These are phyloP conservation scores for Leuctra nigra DNA, from an alignment of 2,888 invertebrate genomes.

Conservation along the genomic window DNA sequence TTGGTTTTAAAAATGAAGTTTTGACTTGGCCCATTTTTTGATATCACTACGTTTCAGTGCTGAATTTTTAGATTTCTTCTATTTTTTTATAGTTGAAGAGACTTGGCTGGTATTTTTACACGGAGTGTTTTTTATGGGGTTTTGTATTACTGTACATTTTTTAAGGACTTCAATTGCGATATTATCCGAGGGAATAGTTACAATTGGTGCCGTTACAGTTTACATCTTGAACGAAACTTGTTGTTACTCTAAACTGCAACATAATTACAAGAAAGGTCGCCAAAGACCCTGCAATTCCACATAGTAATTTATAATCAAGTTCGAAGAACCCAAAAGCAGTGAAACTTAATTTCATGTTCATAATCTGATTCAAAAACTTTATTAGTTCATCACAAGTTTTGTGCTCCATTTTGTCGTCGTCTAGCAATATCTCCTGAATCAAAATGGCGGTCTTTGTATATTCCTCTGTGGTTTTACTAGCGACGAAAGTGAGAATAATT, in stretches of 20 bases:
- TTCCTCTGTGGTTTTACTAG: not conserved
- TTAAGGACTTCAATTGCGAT: no score
- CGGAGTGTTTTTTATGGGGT: no score
- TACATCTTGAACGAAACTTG: no score
- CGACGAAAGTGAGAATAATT: not conserved
- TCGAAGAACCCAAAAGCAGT: not conserved
- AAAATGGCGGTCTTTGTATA: not conserved
- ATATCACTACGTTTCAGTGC: no score
- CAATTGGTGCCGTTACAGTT: no score
- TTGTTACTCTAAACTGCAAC: constrained; percentile 7
- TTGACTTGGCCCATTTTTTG: no score
- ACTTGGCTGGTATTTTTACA: no score
- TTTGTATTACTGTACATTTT: no score
- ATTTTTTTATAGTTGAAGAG: no score
- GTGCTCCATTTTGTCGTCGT: not conserved
- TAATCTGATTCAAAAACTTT: not conserved
- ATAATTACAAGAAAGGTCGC: not conserved
- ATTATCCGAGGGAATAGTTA: no score
- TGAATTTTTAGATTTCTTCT: no score
- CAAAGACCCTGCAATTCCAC: not conserved
- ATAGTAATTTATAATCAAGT: not conserved
- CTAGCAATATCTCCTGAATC: not conserved
- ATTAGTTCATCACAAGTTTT: not conserved
- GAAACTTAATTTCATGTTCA: constrained; percentile 5
- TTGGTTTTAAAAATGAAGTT: no score